phyloP scores from a whole-genome alignment of 2,113 vertebrate species.

The Callorhinus ursinus region DNA sequence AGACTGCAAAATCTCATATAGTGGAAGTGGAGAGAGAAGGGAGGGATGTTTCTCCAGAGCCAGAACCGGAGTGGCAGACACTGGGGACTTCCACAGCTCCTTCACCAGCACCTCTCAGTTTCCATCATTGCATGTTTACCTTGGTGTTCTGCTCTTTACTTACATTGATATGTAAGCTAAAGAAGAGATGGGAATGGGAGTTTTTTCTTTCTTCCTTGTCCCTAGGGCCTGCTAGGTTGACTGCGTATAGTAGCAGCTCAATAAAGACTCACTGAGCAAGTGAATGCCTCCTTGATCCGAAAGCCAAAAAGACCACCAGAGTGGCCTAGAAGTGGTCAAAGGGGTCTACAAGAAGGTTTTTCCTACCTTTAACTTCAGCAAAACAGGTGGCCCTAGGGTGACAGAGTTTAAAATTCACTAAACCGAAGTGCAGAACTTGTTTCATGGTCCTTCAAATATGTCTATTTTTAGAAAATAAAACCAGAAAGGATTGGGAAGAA shows the following conservation, averaged over 20 bases:
- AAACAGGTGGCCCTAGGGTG: background rate
- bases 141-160: background rate
- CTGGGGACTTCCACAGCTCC: background rate
- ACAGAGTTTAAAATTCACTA: background rate
- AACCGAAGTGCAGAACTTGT: background rate
- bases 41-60: background rate
- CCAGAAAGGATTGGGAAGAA: background rate
- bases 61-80: background rate
- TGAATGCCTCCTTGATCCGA: background rate
- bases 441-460: background rate
- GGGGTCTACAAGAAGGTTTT: background rate
- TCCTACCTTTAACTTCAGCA: background rate
- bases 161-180: background rate
- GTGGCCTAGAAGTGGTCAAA: background rate
- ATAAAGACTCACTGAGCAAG: background rate
- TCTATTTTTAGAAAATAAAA: slow-evolving; percentile 29
- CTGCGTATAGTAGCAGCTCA: background rate
- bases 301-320: background rate
- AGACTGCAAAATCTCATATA: background rate
- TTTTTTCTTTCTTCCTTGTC: background rate
- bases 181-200: background rate
- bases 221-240: background rate
- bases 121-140: background rate
- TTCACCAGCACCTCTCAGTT: background rate
- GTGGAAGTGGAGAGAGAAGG: background rate